phyloP scores from a whole-genome alignment of 2,888 invertebrate genomes.

The Phaonia tiefii region DNA sequence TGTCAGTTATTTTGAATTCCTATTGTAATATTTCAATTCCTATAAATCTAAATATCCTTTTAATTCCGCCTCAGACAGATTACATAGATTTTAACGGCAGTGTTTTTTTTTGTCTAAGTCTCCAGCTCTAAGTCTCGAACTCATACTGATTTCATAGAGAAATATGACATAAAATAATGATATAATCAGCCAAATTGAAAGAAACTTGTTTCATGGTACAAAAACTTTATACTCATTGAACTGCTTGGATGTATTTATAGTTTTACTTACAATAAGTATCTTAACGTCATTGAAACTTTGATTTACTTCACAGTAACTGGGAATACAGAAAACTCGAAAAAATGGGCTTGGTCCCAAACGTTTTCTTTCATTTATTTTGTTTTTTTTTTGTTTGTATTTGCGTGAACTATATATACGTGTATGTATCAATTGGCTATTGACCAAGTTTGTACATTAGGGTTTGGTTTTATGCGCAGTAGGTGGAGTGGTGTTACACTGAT shows the following conservation, averaged over 20 bases:
- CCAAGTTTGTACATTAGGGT: constrained; percentile 17
- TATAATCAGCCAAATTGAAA: background rate
- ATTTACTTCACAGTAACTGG: constrained; percentile 8
- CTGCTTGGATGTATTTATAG: background rate
- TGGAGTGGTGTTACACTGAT: constrained; percentile 1
- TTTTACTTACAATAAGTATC: constrained; percentile 13
- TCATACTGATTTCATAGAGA: background rate
- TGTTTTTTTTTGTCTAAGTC: no score
- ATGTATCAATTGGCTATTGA: background rate
- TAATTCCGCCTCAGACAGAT: background rate
- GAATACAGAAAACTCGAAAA: constrained; percentile 5
- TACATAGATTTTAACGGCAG: background rate
- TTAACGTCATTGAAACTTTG: constrained; percentile 4
- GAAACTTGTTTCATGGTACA: constrained; percentile 3
- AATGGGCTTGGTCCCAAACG: constrained; percentile 22
- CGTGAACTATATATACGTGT: background rate
- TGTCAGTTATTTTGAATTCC: no score
- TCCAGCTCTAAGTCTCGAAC: no score
- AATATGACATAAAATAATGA: constrained; percentile 9
- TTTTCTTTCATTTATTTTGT: background rate
- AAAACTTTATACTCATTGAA: background rate
- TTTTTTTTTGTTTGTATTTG: no score
- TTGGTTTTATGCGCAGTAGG: background rate
- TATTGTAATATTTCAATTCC: background rate
- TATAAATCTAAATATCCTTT: background rate